Percentiles rank a stretch among this genome's conserved stretches.
These are phyloP conservation scores for Myotis davidii DNA, from an alignment of 2,113 vertebrate species.

Conservation along the genomic window DNA sequence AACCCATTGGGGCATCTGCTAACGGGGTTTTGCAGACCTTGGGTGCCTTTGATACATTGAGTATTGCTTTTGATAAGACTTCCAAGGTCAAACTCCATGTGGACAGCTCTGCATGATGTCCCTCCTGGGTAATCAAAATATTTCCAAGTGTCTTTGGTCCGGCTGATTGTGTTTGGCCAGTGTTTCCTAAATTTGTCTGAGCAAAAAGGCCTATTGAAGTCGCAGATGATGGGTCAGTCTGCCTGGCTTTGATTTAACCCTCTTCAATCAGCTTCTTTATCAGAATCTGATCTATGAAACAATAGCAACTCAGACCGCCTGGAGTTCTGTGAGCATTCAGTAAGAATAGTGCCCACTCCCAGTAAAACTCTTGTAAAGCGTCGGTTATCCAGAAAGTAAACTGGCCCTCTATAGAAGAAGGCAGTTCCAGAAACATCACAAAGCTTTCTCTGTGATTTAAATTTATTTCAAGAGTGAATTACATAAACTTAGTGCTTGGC, in stretches of 20 bases:
- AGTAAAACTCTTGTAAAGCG: background rate
- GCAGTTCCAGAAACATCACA: background rate
- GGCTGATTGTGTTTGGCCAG: background rate
- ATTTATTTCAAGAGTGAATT: background rate
- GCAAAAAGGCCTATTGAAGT: background rate
- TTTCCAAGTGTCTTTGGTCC: background rate
- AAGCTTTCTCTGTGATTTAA: background rate
- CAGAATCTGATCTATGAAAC: background rate
- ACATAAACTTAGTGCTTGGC: background rate
- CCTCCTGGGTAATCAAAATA: background rate
- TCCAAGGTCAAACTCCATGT: background rate
- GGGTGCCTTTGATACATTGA: background rate
- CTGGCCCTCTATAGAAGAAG: background rate
- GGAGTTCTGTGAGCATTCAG: background rate
- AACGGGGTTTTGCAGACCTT: background rate
- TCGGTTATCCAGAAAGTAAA: background rate
- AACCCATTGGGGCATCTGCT: background rate
- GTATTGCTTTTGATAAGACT: background rate
- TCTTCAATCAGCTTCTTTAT: background rate
- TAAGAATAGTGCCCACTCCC: background rate
- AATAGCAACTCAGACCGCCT: background rate
- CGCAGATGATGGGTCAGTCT: background rate
- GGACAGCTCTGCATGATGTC: background rate
- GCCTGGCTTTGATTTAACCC: background rate
- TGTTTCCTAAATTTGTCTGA: background rate